phyloP scores from a whole-genome alignment of 2,113 vertebrate species.

The Hemiprocne comata region DNA sequence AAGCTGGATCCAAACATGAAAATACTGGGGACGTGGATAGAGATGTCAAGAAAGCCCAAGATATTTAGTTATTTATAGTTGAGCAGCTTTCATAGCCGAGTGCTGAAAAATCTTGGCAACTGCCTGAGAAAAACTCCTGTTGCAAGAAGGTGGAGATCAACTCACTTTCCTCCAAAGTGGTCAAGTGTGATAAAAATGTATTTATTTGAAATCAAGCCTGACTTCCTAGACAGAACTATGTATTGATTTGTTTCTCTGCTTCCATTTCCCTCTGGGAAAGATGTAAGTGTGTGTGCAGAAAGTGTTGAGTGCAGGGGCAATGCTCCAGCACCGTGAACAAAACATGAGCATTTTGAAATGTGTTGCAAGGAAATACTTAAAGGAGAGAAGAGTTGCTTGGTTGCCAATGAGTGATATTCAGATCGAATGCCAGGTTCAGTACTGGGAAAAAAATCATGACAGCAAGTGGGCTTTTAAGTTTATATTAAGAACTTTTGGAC shows the following conservation, averaged over 20 bases:
- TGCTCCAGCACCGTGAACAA: background rate
- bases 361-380: background rate
- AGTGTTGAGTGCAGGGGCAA: background rate
- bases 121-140: background rate
- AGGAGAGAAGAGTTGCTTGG: background rate
- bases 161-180: background rate
- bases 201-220: constrained; percentile 13
- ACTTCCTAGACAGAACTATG: background rate
- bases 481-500: background rate
- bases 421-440: background rate
- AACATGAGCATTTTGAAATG: background rate
- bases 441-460: background rate
- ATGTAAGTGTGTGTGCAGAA: background rate
- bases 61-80: background rate
- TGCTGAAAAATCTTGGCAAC: background rate
- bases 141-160: background rate
- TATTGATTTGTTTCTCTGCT: constrained; percentile 41
- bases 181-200: background rate
- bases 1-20: background rate
- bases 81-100: background rate
- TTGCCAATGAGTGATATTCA: background rate
- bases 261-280: background rate
- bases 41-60: background rate
- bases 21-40: background rate
- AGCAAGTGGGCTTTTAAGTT: background rate